A percentile compares a stretch with the other conserved stretches of the same genome.
These are phyloP conservation scores for Bubo bubo DNA, from an alignment of 2,113 vertebrate species.

Conservation along the genomic window DNA sequence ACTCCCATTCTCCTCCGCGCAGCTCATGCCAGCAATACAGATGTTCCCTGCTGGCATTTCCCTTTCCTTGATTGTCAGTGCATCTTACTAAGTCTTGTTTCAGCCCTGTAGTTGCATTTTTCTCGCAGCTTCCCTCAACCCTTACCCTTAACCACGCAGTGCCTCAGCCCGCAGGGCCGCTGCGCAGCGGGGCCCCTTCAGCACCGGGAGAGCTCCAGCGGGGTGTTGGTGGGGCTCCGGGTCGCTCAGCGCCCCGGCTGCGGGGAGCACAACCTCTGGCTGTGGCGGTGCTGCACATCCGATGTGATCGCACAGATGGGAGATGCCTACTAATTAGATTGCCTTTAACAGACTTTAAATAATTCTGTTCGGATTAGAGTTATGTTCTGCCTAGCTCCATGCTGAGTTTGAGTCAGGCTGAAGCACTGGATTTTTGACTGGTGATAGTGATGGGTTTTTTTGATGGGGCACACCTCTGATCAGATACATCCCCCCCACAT, in stretches of 20 bases:
- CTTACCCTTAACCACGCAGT: rapidly evolving
- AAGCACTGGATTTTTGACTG: background rate
- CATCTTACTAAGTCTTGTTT: background rate
- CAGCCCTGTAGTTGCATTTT: background rate
- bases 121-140: rapidly evolving
- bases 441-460: background rate
- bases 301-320: background rate
- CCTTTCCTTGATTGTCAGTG: background rate
- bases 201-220: slow-evolving; percentile 46
- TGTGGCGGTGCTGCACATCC: rapidly evolving
- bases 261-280: rapidly evolving
- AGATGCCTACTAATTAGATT: background rate
- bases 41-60: background rate
- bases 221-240: no score
- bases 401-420: background rate
- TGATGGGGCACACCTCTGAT: background rate
- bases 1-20: background rate
- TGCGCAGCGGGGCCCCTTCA: background rate
- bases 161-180: background rate
- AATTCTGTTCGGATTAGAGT: background rate
- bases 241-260: background rate
- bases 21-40: background rate
- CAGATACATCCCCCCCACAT: no score
- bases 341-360: background rate
- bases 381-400: background rate